Evolutionary conservation across 2,888 invertebrate genomes (phyloP), one percentile per base, ranked within the genome.

Genomic region (Aporophyla nigra): DNA sequence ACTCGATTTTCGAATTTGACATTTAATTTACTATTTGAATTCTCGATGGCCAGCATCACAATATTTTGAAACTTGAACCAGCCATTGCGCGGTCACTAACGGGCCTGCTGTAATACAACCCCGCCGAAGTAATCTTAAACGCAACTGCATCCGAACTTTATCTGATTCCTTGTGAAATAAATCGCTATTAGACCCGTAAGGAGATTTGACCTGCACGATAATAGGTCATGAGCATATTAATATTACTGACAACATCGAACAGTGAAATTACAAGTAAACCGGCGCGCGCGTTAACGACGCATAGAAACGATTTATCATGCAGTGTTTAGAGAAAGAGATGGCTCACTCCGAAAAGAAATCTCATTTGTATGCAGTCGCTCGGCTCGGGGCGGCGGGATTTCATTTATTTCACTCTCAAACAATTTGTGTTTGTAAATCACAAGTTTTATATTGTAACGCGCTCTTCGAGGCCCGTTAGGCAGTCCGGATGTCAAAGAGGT

Each of bases 141-240:
- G 90, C 90, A 90, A 91, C 88, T 91, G 92, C 93, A 93, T 92
- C 92, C 91, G 91, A 92, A 93, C 89, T 90, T 93, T 93, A 95
- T 95, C 94, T 92, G 94, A 94, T 94, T 89, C 91, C 88, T 89
- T 91, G 90, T 93, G 91, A 93, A 94, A 94, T 94, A 94, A 94
- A 94, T 94, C 92, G 91, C 90, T 91, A 88, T 91, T 91, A 92
- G 88, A 93, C 62, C 74, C 75, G 87, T 83, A 80, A 86, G 83
- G 79, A 88, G 95, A 96, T 96, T 87, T 94, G 93, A 96, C 94
- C 95, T 86, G 84, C 71, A 83, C 91, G 96, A 96, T 96, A 94
- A 93, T 93, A 93, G 96, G 94, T 95, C 95, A 95, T 91, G 87
- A 91, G 92, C 93, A 94, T 95, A 96, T 96, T 96, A 95, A 96